These are phyloP conservation scores for Drosophila sordidula DNA, from an alignment of 2,888 invertebrate genomes.

Conservation along the genomic window DNA sequence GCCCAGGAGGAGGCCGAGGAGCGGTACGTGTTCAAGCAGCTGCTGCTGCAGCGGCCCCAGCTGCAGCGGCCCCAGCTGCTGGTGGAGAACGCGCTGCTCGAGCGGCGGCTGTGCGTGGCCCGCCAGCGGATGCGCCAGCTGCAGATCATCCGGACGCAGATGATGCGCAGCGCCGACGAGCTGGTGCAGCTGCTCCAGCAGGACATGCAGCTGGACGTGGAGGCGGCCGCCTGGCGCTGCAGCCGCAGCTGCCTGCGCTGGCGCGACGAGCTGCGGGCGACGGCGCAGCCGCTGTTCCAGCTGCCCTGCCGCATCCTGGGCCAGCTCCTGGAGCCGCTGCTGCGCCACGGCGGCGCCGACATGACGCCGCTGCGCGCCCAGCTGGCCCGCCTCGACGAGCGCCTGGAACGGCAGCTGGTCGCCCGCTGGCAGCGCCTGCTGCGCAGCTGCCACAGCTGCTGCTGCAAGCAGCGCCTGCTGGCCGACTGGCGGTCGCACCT, in stretches of 20 bases:
- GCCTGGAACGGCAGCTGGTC: background rate
- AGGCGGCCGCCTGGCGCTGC: background rate
- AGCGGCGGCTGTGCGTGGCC: slow-evolving; percentile 1
- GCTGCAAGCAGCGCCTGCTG: slow-evolving; percentile 1
- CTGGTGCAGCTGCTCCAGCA: background rate
- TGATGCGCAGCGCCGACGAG: background rate
- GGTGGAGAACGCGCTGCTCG: slow-evolving; percentile 5
- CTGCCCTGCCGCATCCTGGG: slow-evolving; percentile 4
- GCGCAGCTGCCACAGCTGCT: slow-evolving; percentile 1
- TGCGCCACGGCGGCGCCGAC: background rate
- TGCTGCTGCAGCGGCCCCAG: background rate
- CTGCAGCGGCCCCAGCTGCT: background rate
- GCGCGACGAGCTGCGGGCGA: background rate
- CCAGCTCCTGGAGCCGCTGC: slow-evolving; percentile 7
- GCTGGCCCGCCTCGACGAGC: background rate
- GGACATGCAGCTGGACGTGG: background rate
- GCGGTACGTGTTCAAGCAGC: background rate
- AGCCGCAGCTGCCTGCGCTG: background rate
- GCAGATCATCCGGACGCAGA: background rate
- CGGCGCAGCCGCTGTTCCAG: background rate
- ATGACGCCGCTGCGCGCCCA: background rate
- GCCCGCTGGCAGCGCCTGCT: background rate
- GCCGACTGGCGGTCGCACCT: background rate
- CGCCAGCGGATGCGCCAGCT: background rate
- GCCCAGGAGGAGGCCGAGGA: background rate